These are phyloP conservation scores for Oxyteleia sp. DNA, from an alignment of 2,888 invertebrate species.

Conservation along the genomic window DNA sequence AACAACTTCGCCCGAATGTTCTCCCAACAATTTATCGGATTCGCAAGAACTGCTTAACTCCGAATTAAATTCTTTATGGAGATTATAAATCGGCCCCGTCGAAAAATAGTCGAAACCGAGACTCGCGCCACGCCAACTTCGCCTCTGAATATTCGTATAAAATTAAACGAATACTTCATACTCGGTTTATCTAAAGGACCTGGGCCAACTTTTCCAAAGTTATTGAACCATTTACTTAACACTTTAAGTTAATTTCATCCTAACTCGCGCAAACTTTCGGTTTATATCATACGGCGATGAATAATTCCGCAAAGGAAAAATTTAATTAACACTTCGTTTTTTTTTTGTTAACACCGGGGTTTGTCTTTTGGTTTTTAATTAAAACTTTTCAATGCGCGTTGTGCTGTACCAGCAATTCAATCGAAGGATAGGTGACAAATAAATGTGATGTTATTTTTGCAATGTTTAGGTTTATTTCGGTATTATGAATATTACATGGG, in stretches of 20 bases:
- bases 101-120: slow-evolving; percentile 43
- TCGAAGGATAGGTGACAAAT: too few species aligned
- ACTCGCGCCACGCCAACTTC: slow-evolving; percentile 25
- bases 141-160: slow-evolving; percentile 48
- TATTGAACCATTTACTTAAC: slow-evolving; percentile 70
- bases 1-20: too few species aligned
- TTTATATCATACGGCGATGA: slow-evolving; percentile 34
- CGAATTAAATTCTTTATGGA: slow-evolving; percentile 30
- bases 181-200: slow-evolving; percentile 57
- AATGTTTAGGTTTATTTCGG: too few species aligned
- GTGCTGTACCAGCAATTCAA: too few species aligned
- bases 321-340: slow-evolving; percentile 41
- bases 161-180: slow-evolving; percentile 65
- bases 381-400: neutral
- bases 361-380: slow-evolving; percentile 12
- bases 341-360: slow-evolving; percentile 4
- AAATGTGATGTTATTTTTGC: too few species aligned
- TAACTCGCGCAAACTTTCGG: slow-evolving; percentile 44
- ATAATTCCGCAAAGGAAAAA: slow-evolving; percentile 42
- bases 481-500: too few species aligned
- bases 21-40: slow-evolving; percentile 10
- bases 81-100: slow-evolving; percentile 29
- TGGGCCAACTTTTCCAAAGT: slow-evolving; percentile 58
- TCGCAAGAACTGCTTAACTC: slow-evolving; percentile 1
- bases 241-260: slow-evolving; percentile 62